Evolutionary conservation across 2,888 invertebrate species (phyloP), one percentile per base, ranked within the genome.

Genomic region (Drosophila tanythrix): DNA sequence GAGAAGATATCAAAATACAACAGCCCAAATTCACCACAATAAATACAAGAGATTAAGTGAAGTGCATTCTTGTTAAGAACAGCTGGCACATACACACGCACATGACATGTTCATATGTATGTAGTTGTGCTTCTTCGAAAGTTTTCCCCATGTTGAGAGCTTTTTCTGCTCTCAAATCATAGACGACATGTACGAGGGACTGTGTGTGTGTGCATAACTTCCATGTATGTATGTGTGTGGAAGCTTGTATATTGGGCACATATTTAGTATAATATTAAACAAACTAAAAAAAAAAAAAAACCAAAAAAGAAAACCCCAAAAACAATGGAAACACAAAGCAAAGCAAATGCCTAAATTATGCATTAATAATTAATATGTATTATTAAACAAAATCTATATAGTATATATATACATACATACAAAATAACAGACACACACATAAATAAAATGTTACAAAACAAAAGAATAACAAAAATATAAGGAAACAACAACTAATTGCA

Each of bases 301-400:
- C 63, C 18, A 8, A 52, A 46, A 38, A 29, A 11, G 57, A 60
- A 70, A 53, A 35, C 55, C 40, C 48, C 31, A 70, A 67, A 75
- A 69, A 46, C 8, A 63, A 66, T 66, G 57, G 53, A 81, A 70
- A 83, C 48, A 62, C 38, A 74, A 72, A 72, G 61, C 59, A 77
- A 74, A 89, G 64, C 77, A 83, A 78, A 86, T 75, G 76, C 81
- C 75, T 82, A 84, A 81, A 66, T 60, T 79, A 88, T 81, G 75
- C 80, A 82, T 85, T 79, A 77, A 81, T 72, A 82, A 67, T 66
- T 73, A 83, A 67, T 63, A 82, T 72, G 66, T 81, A 79, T 74
- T 70, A 84, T 78, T 79, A 64, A 66, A 46, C 50, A 65, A 27
- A 50, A 67, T 66, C 57, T 25, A 52, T 25, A 56, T 27, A 62